Evolutionary conservation across 2,888 invertebrate species (phyloP).

Genomic region (Amiota communis): DNA sequence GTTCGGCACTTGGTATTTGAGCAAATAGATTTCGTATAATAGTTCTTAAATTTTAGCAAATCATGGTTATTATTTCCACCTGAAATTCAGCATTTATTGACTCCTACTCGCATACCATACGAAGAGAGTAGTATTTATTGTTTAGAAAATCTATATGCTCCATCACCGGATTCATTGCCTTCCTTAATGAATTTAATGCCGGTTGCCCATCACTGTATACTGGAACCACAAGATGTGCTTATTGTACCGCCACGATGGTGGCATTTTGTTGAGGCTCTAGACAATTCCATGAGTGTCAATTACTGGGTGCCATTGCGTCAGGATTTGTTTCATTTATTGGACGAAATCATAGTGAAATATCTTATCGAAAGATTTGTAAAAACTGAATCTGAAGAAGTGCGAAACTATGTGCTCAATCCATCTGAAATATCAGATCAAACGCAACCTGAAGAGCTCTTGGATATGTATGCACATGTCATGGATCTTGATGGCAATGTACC

Average conservation of each 20-base stretch:
- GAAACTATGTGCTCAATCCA: slow-evolving; percentile 78
- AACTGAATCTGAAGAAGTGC: slow-evolving; percentile 74
- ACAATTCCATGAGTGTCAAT: slow-evolving; percentile 80
- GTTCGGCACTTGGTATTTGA: background rate
- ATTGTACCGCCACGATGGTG: slow-evolving; percentile 95
- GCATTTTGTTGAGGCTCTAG: slow-evolving; percentile 95
- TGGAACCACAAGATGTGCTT: slow-evolving; percentile 89
- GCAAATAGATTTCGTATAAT: no score
- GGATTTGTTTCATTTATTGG: slow-evolving; percentile 66
- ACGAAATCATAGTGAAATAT: slow-evolving; percentile 81
- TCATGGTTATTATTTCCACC: slow-evolving; percentile 94
- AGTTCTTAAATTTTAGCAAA: slow-evolving; percentile 77
- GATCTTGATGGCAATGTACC: slow-evolving; percentile 16
- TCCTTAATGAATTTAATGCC: slow-evolving; percentile 42
- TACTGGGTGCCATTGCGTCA: slow-evolving; percentile 80
- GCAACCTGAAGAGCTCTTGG: slow-evolving; percentile 45
- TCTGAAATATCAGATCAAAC: slow-evolving; percentile 76
- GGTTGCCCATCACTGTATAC: slow-evolving; percentile 75
- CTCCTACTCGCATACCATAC: slow-evolving; percentile 91
- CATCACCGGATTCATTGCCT: slow-evolving; percentile 63
- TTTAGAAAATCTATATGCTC: slow-evolving; percentile 84
- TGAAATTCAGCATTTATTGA: slow-evolving; percentile 76
- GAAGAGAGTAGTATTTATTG: slow-evolving; percentile 97
- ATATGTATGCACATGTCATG: slow-evolving; percentile 45
- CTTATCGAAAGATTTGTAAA: slow-evolving; percentile 78